These are phyloP conservation scores for Kradibia gibbosae DNA, from an alignment of 1,140 invertebrate genomes.

Conservation along the genomic window DNA sequence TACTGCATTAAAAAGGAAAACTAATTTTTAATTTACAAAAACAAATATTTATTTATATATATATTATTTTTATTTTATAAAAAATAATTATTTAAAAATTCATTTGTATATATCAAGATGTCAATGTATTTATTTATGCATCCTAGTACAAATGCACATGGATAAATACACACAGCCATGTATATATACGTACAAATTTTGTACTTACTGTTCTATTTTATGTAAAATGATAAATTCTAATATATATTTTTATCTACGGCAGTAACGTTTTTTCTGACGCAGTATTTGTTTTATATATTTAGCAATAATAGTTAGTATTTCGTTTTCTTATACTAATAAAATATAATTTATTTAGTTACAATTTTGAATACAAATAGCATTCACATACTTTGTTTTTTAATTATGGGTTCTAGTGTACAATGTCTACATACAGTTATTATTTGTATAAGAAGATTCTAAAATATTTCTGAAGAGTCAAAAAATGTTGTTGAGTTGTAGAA, in stretches of 20 bases:
- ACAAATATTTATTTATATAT: neutral
- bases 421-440: neutral
- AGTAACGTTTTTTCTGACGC: constrained; percentile 12
- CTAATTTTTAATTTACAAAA: neutral
- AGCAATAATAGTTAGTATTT: constrained; percentile 23
- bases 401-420: neutral
- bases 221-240: constrained; percentile 10
- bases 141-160: neutral
- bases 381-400: constrained; percentile 9
- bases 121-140: neutral
- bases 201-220: constrained; percentile 4
- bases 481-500: neutral
- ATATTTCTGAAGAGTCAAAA: constrained; percentile 14
- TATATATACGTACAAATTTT: constrained; percentile 8
- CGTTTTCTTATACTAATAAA: constrained; percentile 28
- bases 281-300: constrained; percentile 24
- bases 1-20: constrained; percentile 2
- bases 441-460: constrained; percentile 9
- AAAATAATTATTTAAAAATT: constrained; percentile 4
- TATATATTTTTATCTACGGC: constrained; percentile 10
- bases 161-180: neutral
- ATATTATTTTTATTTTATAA: constrained; percentile 13
- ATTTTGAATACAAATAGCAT: constrained; percentile 29
- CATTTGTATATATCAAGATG: neutral
- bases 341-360: constrained; percentile 28